These are phyloP conservation scores for Drosophila bunnanda DNA, from an alignment of 2,888 invertebrate genomes.

Conservation along the genomic window DNA sequence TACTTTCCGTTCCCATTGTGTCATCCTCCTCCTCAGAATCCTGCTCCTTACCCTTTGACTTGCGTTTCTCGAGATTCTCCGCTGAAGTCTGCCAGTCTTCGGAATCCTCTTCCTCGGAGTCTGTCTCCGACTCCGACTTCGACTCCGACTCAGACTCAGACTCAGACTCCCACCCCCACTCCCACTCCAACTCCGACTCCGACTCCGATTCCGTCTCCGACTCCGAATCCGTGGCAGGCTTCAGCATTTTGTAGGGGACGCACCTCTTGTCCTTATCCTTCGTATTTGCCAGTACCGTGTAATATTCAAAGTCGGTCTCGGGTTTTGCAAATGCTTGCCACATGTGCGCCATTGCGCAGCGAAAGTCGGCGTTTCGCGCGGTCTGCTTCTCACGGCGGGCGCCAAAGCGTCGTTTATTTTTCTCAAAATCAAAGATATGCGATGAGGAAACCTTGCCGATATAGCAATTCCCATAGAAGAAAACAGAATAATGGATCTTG, in stretches of 20 bases:
- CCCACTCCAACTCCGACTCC: not conserved
- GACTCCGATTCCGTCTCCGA: not conserved
- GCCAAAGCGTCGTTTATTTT: conserved; percentile 10
- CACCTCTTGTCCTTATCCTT: not conserved
- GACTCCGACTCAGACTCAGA: not conserved
- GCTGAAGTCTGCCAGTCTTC: not conserved
- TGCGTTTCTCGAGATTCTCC: not conserved
- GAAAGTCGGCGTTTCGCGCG: conserved; percentile 16
- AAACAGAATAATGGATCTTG: conserved; percentile 31
- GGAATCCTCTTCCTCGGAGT: not conserved
- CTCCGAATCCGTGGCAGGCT: not conserved
- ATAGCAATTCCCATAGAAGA: conserved; percentile 62
- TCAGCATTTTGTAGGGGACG: not conserved
- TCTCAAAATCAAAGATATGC: conserved; percentile 42
- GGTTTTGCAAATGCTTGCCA: conserved; percentile 3
- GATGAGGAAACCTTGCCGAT: conserved; percentile 24
- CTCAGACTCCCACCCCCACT: too few relatives aligned
- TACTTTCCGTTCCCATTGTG: not conserved
- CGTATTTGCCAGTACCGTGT: not conserved
- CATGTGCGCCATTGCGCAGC: conserved; percentile 41
- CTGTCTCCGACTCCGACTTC: not conserved
- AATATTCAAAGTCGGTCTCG: conserved; percentile 1
- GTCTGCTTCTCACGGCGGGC: not conserved
- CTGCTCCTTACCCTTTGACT: not conserved
- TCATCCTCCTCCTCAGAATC: not conserved